Conservation (phyloP, 2,888 invertebrate species). For the Prosapia bicincta region DNA sequence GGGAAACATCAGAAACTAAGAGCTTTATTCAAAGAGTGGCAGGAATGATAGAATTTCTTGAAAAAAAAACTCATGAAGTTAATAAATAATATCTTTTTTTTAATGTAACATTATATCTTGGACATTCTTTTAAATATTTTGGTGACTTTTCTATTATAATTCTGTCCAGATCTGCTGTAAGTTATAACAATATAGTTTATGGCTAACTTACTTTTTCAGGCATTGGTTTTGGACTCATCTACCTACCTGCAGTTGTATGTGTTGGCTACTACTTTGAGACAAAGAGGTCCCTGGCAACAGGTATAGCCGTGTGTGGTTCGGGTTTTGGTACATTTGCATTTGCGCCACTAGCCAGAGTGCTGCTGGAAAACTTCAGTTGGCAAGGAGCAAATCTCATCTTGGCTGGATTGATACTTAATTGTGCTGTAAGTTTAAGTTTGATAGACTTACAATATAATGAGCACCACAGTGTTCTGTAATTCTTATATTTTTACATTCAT, state of each 20-base stretch:
- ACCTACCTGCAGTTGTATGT: slow-evolving; percentile 93
- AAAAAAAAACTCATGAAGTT: too few species aligned
- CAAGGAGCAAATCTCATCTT: slow-evolving; percentile 85
- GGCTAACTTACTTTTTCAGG: slow-evolving; percentile 65
- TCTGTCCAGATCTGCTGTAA: too few species aligned
- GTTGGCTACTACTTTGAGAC: slow-evolving; percentile 98
- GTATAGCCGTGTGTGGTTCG: slow-evolving; percentile 93
- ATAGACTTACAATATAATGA: too few species aligned
- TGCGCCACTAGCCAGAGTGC: slow-evolving; percentile 80
- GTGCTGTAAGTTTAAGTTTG: slow-evolving; percentile 70
- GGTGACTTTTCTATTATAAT: too few species aligned
- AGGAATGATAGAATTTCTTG: too few species aligned
- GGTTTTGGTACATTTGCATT: slow-evolving; percentile 95
- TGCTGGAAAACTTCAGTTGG: slow-evolving; percentile 81
- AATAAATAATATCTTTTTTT: not conserved
- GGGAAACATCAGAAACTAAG: too few species aligned
- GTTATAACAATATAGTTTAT: too few species aligned
- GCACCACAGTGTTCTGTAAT: too few species aligned
- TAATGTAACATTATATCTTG: not conserved
- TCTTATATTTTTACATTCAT: too few species aligned
- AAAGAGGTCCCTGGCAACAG: slow-evolving; percentile 90
- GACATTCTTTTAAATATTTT: not conserved
- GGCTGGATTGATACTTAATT: slow-evolving; percentile 89
- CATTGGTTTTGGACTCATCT: slow-evolving; percentile 89
- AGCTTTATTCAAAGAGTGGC: too few species aligned